phyloP scores from a whole-genome alignment of 2,113 vertebrate species.

The Nothobranchius furzeri region DNA sequence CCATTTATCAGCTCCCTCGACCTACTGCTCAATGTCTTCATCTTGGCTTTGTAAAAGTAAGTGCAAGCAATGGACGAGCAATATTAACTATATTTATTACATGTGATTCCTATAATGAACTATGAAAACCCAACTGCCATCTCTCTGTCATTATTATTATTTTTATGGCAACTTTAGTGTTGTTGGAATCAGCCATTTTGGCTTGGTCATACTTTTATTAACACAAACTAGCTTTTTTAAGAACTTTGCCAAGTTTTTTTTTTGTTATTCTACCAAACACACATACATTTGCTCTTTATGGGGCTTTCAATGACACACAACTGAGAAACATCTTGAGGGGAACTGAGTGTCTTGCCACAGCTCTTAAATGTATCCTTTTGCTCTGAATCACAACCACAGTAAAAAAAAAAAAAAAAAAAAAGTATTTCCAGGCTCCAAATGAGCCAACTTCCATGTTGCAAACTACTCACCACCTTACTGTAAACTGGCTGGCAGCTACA shows the following conservation, averaged over 20 bases:
- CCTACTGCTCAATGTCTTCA: conserved; percentile 34
- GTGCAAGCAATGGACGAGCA: conserved; percentile 6
- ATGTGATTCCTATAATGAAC: neutral
- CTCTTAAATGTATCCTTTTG: neutral
- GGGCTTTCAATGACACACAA: neutral
- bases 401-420: neutral
- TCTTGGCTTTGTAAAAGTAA: conserved; percentile 29
- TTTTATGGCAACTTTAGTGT: neutral
- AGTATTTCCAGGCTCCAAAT: neutral
- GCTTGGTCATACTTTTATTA: too few species aligned
- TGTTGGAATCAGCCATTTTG: neutral
- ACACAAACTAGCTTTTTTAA: neutral
- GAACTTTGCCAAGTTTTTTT: neutral
- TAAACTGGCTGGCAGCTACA: neutral
- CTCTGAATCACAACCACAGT: neutral
- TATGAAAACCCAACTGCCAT: too few species aligned
- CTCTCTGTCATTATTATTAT: neutral
- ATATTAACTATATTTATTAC: conserved; percentile 8
- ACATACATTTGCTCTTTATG: neutral
- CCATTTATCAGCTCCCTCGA: conserved; percentile 58
- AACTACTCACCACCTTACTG: neutral
- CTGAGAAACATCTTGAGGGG: neutral
- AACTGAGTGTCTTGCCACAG: neutral
- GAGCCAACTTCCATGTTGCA: too few species aligned
- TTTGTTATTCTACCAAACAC: neutral